Percentiles rank a stretch among this genome's conserved stretches.
phyloP scores from a whole-genome alignment of 2,113 vertebrate genomes.

The Eulemur rufifrons region DNA sequence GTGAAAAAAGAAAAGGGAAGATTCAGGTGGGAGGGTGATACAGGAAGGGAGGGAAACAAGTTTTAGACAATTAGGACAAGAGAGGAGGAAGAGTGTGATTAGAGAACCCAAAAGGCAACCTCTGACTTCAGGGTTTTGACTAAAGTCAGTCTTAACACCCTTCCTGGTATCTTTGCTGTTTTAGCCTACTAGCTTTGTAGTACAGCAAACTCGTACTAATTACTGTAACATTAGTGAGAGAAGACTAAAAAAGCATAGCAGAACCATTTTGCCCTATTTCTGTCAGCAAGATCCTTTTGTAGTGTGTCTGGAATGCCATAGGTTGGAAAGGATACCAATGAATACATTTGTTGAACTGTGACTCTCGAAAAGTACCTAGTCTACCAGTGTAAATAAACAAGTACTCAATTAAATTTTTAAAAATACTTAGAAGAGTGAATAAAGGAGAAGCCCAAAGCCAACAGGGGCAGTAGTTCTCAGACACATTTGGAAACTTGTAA shows the following conservation, averaged over 20 bases:
- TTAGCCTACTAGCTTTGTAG: not conserved
- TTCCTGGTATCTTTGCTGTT: not conserved
- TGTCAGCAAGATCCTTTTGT: not conserved
- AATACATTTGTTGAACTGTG: not conserved
- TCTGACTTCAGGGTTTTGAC: not conserved
- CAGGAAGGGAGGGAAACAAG: not conserved
- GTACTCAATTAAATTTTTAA: not conserved
- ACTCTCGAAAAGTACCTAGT: not conserved
- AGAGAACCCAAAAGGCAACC: not conserved
- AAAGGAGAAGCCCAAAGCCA: not conserved
- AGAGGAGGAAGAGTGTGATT: rapidly evolving
- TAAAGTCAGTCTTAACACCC: not conserved
- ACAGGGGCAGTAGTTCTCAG: not conserved
- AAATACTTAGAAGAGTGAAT: not conserved
- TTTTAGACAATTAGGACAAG: not conserved
- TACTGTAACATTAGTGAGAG: not conserved
- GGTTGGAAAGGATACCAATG: not conserved
- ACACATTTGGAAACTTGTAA: not conserved
- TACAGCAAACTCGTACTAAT: not conserved
- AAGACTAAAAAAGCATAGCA: not conserved
- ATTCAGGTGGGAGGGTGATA: not conserved
- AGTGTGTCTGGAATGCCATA: not conserved
- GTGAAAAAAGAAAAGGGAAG: not conserved
- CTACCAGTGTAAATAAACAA: not conserved
- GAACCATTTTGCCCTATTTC: not conserved